Percentiles rank a stretch among this genome's conserved stretches.
phyloP scores from a whole-genome alignment of 1,140 invertebrate genomes.

The Andrena cerasifolii region DNA sequence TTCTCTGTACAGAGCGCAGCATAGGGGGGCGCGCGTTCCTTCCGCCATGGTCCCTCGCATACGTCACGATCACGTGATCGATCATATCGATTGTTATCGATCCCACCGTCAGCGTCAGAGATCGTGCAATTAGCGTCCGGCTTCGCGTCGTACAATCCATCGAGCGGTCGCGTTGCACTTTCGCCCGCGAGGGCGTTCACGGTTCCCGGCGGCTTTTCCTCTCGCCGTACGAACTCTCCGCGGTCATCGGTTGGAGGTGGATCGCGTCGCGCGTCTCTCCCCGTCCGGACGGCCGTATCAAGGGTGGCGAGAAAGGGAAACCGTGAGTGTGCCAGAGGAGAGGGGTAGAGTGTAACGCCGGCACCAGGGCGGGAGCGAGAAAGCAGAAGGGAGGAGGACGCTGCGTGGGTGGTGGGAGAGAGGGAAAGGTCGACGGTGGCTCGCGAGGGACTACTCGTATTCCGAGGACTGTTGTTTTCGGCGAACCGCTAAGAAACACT shows the following conservation, averaged over 20 bases:
- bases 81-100: slow-evolving; percentile 17
- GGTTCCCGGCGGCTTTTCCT: slow-evolving; percentile 52
- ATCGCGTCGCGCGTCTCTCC: slow-evolving; percentile 31
- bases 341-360: slow-evolving; percentile 34
- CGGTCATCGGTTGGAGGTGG: slow-evolving; percentile 50
- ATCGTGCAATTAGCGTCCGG: neutral
- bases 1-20: neutral
- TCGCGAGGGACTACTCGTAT: slow-evolving; percentile 66
- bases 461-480: slow-evolving; percentile 68
- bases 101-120: neutral
- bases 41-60: slow-evolving; percentile 14
- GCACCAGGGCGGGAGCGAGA: slow-evolving; percentile 61
- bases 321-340: slow-evolving; percentile 56
- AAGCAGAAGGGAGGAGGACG: slow-evolving; percentile 58
- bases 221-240: slow-evolving; percentile 44
- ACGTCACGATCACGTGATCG: slow-evolving; percentile 25
- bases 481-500: slow-evolving; percentile 65
- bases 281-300: slow-evolving; percentile 37
- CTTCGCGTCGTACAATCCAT: neutral
- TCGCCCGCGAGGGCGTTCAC: slow-evolving; percentile 55
- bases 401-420: slow-evolving; percentile 66
- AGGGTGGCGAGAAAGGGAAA: slow-evolving; percentile 60
- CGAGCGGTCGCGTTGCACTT: slow-evolving; percentile 33
- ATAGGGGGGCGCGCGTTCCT: slow-evolving; percentile 9
- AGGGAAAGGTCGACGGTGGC: slow-evolving; percentile 60